phyloP scores from a whole-genome alignment of 1,140 invertebrate species.

The Apolygus lucorum region DNA sequence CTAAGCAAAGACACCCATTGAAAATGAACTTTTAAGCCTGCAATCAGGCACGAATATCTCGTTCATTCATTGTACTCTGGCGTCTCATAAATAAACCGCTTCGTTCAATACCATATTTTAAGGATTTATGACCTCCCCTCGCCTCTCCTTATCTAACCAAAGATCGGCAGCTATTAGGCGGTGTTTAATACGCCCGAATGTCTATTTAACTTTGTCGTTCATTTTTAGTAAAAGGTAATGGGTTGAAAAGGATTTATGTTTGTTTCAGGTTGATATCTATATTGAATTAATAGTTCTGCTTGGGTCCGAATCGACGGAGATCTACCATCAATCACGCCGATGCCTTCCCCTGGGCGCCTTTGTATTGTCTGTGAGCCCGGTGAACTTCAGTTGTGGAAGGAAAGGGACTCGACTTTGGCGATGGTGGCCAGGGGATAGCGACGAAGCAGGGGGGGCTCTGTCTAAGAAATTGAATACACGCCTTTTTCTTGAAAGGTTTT shows the following conservation, averaged over 20 bases:
- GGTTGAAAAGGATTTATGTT: constrained; percentile 7
- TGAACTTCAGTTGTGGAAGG: background rate
- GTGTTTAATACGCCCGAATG: background rate
- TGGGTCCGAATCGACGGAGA: background rate
- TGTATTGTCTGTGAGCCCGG: background rate
- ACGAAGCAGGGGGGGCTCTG: background rate
- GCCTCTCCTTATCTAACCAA: background rate
- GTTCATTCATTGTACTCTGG: constrained; percentile 5
- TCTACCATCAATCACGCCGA: background rate
- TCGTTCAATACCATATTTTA: background rate
- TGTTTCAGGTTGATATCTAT: constrained; percentile 12
- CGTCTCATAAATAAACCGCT: constrained; percentile 3
- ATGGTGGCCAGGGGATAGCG: too few relatives aligned
- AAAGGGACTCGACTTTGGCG: background rate
- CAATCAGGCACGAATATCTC: constrained; percentile 6
- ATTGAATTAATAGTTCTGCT: constrained; percentile 7
- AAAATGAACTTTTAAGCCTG: background rate
- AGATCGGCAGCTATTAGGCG: constrained; percentile 6
- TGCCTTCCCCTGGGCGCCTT: background rate
- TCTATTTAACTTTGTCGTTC: constrained; percentile 7
- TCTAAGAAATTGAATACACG: background rate
- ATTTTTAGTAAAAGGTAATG: background rate
- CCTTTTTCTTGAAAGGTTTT: background rate
- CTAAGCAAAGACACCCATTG: constrained; percentile 6
- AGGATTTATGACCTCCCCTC: background rate